These are phyloP conservation scores for Proisotoma minuta DNA, from an alignment of 2,888 invertebrate species.

Conservation along the genomic window DNA sequence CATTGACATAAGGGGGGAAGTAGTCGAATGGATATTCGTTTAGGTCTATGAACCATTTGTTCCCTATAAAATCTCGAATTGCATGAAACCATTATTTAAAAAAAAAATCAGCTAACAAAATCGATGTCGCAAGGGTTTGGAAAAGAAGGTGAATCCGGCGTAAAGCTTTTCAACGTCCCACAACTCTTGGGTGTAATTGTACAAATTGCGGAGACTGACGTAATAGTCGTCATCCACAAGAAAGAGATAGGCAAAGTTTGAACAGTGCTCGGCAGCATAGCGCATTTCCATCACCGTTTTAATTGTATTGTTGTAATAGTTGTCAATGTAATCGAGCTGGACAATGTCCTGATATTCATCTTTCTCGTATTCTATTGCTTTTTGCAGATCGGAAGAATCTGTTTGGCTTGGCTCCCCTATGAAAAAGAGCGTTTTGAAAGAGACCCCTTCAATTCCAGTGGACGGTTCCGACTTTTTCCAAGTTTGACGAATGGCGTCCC, in stretches of 20 bases:
- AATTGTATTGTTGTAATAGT: conserved; percentile 84
- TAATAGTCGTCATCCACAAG: conserved; percentile 92
- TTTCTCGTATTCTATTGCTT: not conserved
- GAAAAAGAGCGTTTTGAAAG: conserved; percentile 70
- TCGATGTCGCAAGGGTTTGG: conserved; percentile 70
- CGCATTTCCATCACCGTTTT: conserved; percentile 85
- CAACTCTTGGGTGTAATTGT: conserved; percentile 63
- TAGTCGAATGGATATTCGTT: conserved; percentile 79
- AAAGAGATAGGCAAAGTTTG: conserved; percentile 70
- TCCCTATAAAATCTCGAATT: conserved; percentile 22
- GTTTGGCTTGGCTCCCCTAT: conserved; percentile 53
- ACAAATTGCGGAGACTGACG: conserved; percentile 75
- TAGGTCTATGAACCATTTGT: conserved; percentile 81
- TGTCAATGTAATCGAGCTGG: conserved; percentile 72
- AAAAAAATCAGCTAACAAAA: conserved; percentile 60
- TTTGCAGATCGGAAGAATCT: not conserved
- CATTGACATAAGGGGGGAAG: conserved; percentile 89
- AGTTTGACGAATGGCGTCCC: conserved; percentile 70
- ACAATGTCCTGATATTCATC: conserved; percentile 66
- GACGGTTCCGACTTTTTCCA: conserved; percentile 72
- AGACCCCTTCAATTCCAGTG: no score
- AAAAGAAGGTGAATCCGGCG: conserved; percentile 72
- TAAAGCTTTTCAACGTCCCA: conserved; percentile 64
- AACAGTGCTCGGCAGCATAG: conserved; percentile 75
- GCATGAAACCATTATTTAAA: not conserved